phyloP scores from a whole-genome alignment of 1,140 invertebrate genomes.

The Lepidurus packardi region DNA sequence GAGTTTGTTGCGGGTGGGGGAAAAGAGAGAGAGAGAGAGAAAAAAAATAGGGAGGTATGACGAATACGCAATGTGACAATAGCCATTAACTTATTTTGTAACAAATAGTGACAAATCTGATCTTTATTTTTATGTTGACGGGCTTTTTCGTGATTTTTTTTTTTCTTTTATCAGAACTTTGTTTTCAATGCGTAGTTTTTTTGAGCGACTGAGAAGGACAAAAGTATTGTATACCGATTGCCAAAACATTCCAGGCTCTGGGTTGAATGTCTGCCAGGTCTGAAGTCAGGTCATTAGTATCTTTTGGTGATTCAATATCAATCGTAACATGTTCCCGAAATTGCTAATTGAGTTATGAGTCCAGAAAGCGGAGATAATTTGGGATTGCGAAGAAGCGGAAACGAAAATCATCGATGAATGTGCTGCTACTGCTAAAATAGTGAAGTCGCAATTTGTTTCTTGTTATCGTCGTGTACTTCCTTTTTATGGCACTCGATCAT shows the following conservation, averaged over 20 bases:
- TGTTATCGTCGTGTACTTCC: conserved; percentile 21
- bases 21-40: too few species aligned
- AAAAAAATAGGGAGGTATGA: too few species aligned
- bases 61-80: too few species aligned
- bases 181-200: background rate
- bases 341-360: conserved; percentile 11
- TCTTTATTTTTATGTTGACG: background rate
- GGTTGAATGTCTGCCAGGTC: conserved; percentile 9
- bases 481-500: conserved; percentile 22
- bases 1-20: too few species aligned
- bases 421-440: conserved; percentile 14
- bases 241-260: conserved; percentile 12
- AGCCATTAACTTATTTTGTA: too few species aligned
- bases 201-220: background rate
- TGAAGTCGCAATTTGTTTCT: conserved; percentile 19
- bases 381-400: background rate
- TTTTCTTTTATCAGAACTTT: background rate
- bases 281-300: conserved; percentile 1
- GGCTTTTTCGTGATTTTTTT: background rate
- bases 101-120: background rate
- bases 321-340: background rate
- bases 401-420: conserved; percentile 22
- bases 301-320: conserved; percentile 3
- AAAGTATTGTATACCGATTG: background rate
- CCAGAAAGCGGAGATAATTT: background rate